These are phyloP conservation scores for Scrobipalpa costella DNA, from an alignment of 2,888 invertebrate genomes.

Conservation along the genomic window DNA sequence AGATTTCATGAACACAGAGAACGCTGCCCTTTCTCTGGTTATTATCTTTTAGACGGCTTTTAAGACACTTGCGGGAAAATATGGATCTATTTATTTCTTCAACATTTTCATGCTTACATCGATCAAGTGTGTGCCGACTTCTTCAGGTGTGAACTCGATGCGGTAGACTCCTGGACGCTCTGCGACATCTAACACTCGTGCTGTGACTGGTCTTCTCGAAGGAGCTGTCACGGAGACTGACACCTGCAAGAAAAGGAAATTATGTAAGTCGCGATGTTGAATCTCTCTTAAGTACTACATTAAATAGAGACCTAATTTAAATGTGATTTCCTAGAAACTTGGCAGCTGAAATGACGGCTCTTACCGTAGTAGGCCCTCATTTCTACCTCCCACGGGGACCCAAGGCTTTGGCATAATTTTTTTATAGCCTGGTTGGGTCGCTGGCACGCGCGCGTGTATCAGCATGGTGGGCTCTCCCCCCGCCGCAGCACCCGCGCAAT, in stretches of 20 bases:
- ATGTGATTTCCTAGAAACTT: background rate
- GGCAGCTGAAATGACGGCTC: no score
- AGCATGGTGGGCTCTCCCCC: slow-evolving; percentile 92
- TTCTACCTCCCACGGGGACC: no score
- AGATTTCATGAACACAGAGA: no score
- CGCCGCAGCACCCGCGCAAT: slow-evolving; percentile 80
- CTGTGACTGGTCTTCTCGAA: slow-evolving; percentile 90
- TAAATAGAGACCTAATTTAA: no score
- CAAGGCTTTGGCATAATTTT: no score
- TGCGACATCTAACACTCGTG: slow-evolving; percentile 90
- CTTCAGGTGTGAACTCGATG: slow-evolving; percentile 95
- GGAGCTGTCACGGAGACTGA: slow-evolving; percentile 89
- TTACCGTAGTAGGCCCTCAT: background rate
- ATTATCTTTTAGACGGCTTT: no score
- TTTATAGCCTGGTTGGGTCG: no score
- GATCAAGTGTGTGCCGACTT: slow-evolving; percentile 97
- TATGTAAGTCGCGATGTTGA: background rate
- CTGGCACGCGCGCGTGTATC: slow-evolving; percentile 94
- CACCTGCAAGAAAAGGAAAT: slow-evolving; percentile 53
- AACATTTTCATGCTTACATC: slow-evolving; percentile 82
- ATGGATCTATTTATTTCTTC: background rate
- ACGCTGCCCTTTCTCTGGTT: no score
- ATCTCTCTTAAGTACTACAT: no score
- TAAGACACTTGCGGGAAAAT: no score
- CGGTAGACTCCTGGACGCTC: slow-evolving; percentile 91